Conservation (phyloP, 2,888 invertebrate species). For the Biston stratarius region DNA sequence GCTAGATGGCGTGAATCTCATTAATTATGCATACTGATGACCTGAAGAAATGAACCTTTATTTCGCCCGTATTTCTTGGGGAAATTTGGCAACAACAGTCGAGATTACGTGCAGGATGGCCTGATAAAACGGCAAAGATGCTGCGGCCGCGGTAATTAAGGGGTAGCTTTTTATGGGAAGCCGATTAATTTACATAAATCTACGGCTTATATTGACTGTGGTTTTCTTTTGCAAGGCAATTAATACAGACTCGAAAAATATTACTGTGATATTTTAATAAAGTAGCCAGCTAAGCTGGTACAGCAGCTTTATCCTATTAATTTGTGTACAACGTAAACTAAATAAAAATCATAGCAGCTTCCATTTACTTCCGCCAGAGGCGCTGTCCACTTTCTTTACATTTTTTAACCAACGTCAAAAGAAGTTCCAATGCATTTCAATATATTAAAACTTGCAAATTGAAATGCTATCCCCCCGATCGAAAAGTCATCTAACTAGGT, state of each 20-base stretch:
- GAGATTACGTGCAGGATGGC: conserved; percentile 69
- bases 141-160: conserved; percentile 49
- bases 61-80: conserved; percentile 69
- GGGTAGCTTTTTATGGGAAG: conserved; percentile 44
- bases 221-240: conserved; percentile 22
- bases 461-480: no score
- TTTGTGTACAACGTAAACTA: no score
- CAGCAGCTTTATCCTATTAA: no score
- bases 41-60: conserved; percentile 85
- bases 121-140: conserved; percentile 61
- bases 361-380: not conserved
- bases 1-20: conserved; percentile 84
- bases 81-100: conserved; percentile 74
- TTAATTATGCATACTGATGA: conserved; percentile 93
- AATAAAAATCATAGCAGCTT: not conserved
- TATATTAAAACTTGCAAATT: no score
- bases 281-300: not conserved
- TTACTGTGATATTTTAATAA: not conserved
- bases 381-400: no score
- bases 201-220: conserved; percentile 22
- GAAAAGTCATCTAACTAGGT: no score
- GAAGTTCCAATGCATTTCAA: no score
- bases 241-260: conserved; percentile 15
- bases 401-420: no score
- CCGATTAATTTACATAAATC: conserved; percentile 43